Conservation (phyloP, 2,113 vertebrate genomes). For the Mystacornis crossleyi region DNA sequence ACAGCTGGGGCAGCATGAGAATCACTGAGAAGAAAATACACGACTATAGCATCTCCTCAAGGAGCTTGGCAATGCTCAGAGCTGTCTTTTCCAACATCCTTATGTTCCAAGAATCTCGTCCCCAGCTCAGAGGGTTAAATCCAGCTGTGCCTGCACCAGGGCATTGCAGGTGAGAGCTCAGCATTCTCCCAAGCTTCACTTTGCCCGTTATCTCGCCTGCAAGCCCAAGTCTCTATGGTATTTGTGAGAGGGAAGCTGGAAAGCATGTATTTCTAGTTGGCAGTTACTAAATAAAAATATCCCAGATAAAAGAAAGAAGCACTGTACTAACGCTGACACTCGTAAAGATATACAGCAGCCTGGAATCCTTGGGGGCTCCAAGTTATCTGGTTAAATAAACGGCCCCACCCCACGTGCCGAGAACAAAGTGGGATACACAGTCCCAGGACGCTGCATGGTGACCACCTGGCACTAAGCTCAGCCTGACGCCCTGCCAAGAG, state of each 20-base stretch:
- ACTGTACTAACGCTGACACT: not conserved
- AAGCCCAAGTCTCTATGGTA: not conserved
- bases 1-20: not conserved
- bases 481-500: not conserved
- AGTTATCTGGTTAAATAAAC: not conserved
- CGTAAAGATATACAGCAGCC: not conserved
- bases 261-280: not conserved
- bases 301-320: not conserved
- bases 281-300: not conserved
- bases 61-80: not conserved
- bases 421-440: accelerated
- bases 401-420: accelerated
- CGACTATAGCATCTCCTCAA: accelerated
- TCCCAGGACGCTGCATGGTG: accelerated
- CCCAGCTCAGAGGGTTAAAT: not conserved
- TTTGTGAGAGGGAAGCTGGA: not conserved
- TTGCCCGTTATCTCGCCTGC: not conserved
- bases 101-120: accelerated
- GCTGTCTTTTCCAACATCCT: not conserved
- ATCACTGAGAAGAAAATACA: not conserved
- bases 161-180: not conserved
- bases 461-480: not conserved
- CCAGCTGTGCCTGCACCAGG: accelerated
- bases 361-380: not conserved
- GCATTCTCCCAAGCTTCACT: not conserved